phyloP scores from a whole-genome alignment of 2,888 invertebrate genomes.

The Selenia dentaria region DNA sequence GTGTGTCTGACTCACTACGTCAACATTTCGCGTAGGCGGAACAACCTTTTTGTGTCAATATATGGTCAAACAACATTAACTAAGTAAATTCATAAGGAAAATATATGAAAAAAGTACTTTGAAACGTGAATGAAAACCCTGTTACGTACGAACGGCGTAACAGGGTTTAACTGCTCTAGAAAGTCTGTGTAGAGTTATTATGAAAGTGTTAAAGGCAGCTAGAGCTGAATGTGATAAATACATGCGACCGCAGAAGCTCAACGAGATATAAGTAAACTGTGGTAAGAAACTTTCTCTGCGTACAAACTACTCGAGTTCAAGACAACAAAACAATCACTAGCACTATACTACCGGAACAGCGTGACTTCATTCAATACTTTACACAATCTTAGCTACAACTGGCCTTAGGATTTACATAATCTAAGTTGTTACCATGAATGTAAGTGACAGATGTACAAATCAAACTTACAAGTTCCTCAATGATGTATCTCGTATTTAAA shows the following conservation, averaged over 20 bases:
- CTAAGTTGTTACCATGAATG: no score
- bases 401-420: conserved; percentile 1
- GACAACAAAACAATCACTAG: conserved; percentile 56
- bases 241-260: conserved; percentile 31
- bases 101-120: conserved; percentile 1
- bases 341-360: conserved; percentile 35
- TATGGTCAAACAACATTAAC: conserved; percentile 52
- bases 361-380: conserved; percentile 35
- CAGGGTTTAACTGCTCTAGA: conserved; percentile 7
- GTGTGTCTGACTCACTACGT: conserved; percentile 73
- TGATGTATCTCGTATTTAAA: conserved; percentile 18
- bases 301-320: conserved; percentile 39
- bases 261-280: conserved; percentile 39
- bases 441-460: background rate
- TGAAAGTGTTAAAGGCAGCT: conserved; percentile 15
- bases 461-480: no score
- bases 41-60: conserved; percentile 60
- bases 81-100: conserved; percentile 31
- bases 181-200: conserved; percentile 8
- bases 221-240: conserved; percentile 13
- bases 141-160: no score
- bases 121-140: conserved; percentile 1
- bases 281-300: conserved; percentile 58
- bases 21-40: conserved; percentile 74
- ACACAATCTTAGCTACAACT: conserved; percentile 3